Base-by-base conservation (phyloP, 2,888 invertebrate species). In the Hydraecia micacea region DNA sequence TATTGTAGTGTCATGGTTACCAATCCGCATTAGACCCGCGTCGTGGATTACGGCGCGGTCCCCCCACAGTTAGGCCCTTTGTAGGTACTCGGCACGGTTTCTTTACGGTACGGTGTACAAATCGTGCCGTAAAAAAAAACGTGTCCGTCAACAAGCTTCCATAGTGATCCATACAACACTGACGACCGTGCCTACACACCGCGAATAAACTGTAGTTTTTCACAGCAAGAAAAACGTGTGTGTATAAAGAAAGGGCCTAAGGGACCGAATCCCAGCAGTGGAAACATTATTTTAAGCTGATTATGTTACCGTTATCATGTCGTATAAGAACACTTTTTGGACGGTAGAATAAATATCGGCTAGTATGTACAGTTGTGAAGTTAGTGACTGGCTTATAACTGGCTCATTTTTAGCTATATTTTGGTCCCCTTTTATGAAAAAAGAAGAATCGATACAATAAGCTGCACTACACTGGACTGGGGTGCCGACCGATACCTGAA, bases 1-100 rank as follows among this genome's bases (percentile, higher is more conserved):
- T 74, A 58, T 81, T 79, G 55, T 49, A 58, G 63, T 58, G 63
- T 81, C 75, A 75, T 75, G 80, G 71, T 77, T 39, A 71, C 78
- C 18, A 36, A 46, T 7, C n/a, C 55, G 46, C 13, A 77, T 66
- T 69, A 42, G 25, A 9, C 2, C 25, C 25, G 55, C 18, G 13
- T 49, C 28, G 32, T 77, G 25, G 36, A 21, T n/a, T 15, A 46
- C 9, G 28, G n/a, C 8, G 11, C 15, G 15, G 55, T 55, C 9
- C n/a, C 3, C 3, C 13, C 55, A 11, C 25, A 55, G 55, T 25
- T 55, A 55, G 25, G 55, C 1, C 55, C 25, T 11, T n/a, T 58
- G n/a, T n/a, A n/a, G n/a, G n/a, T n/a, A 58, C 55, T 5, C n/a
- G 11, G n/a, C 55, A n/a, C 25, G 55, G 8, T 55, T 25, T 55